A percentile compares a stretch with the other conserved stretches of the same genome.
phyloP scores from a whole-genome alignment of 2,797 vertebrate genomes.

The Phrynocephalus guinanensis region DNA sequence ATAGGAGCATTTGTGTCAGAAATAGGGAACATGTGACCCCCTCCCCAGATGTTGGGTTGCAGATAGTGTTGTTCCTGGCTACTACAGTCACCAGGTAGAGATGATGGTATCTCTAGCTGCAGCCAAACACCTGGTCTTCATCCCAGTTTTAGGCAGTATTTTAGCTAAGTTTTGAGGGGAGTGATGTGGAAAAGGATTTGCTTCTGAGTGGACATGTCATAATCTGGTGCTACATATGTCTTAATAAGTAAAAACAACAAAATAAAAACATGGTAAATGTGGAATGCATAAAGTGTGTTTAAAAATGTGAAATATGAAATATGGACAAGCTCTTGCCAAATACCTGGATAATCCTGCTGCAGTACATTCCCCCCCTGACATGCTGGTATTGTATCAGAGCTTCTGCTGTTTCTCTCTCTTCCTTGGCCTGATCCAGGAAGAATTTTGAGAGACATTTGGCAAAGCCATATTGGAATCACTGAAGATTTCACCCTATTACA shows the following conservation, averaged over 20 bases:
- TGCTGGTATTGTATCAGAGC: conserved; percentile 78
- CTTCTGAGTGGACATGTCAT: not conserved
- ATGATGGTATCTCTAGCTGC: not conserved
- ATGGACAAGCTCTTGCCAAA: not conserved
- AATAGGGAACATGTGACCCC: not conserved
- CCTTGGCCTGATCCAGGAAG: conserved; percentile 77
- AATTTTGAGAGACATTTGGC: conserved; percentile 78
- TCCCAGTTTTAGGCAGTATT: not conserved
- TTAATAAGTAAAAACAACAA: not conserved
- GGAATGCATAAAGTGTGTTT: not conserved
- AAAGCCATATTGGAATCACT: conserved; percentile 78
- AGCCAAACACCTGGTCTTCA: not conserved
- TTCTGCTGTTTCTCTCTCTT: conserved; percentile 74
- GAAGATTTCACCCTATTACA: conserved; percentile 78
- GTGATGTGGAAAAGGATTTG: not conserved
- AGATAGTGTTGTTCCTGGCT: not conserved
- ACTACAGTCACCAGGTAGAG: not conserved
- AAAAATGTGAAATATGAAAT: not conserved
- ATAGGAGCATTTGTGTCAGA: not conserved
- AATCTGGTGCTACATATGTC: no score
- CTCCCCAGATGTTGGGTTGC: no score
- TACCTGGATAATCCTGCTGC: conserved; percentile 79
- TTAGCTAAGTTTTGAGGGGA: not conserved
- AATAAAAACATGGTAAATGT: not conserved
- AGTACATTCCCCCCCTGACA: conserved; percentile 79